These are phyloP conservation scores for Griposia aprilina DNA, from an alignment of 2,888 invertebrate species.

Conservation along the genomic window DNA sequence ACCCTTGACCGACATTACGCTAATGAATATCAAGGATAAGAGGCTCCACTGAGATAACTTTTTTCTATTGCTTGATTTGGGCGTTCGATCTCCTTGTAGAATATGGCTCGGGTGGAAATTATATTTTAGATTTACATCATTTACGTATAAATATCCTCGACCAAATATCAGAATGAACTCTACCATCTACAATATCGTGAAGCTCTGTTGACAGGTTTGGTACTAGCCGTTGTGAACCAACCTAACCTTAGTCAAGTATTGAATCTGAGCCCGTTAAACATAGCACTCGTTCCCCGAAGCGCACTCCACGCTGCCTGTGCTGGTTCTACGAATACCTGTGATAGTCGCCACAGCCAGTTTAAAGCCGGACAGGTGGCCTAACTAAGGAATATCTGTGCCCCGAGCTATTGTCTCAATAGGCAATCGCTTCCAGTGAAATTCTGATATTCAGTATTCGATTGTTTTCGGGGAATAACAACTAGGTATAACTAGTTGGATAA, in stretches of 20 bases:
- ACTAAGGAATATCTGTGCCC: constrained; percentile 36
- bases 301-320: not conserved
- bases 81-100: not conserved
- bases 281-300: not conserved
- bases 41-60: constrained; percentile 32
- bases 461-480: not conserved
- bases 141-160: not conserved
- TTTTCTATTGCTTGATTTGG: constrained; percentile 35
- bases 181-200: not conserved
- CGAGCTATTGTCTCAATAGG: constrained; percentile 18
- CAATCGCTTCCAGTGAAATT: constrained; percentile 14
- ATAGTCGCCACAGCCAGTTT: constrained; percentile 2
- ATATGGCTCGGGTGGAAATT: not conserved
- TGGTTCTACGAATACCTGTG: constrained; percentile 6
- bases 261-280: not conserved
- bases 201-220: not conserved
- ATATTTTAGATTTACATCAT: not conserved
- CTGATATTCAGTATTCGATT: constrained; percentile 13
- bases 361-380: constrained; percentile 7
- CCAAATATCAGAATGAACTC: not conserved
- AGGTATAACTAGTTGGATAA: not conserved
- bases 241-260: not conserved
- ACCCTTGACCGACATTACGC: constrained; percentile 60
- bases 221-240: not conserved
- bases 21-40: constrained; percentile 60